Base-by-base conservation (phyloP, 2,113 vertebrate species). In the Cyanistes caeruleus region DNA sequence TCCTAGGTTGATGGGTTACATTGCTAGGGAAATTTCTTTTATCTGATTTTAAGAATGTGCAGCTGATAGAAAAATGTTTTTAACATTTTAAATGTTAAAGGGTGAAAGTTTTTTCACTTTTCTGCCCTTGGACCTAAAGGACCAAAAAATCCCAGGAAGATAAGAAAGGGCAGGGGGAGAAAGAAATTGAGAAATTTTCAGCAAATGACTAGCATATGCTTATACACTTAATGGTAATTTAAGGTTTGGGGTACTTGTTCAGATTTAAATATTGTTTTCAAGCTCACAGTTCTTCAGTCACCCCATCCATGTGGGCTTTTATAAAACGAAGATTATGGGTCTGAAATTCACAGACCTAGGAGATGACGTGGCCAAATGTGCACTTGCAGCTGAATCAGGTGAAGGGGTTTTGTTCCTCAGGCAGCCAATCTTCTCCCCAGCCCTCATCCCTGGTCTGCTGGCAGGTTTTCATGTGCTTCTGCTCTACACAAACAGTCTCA, bases 81-180 rank as follows among this genome's bases (percentile, higher is more conserved):
- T 11, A 46, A 39, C 39, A 39, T 39, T 39, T 39, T 39, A 39
- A 39, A 39, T 39, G 39, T 39, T 39, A 39, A 39, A 39, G 13
- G 1, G 33, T 35, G 23, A 65, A 44, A 4, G 0, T 20, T 11
- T 84, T 63, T 52, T 77, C 20, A n/a, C 2, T 77, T 46, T 75
- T 55, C 15, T 65, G 30, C 11, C 8, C 12, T 7, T 63, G 7
- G 9, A 64, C 8, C 0, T 13, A 49, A 10, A 30, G 25, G 25
- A 48, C 52, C 4, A 10, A 30, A 53, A 48, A 44, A 10, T 1
- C 2, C 12, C 13, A 43, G 6, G 2, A 5, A 35, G 11, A 24
- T 13, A 27, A 39, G 60, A 65, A 70, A 58, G 2, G 13, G 4
- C 3, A 7, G 2, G 4, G 0, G 2, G 2, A 31, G 49, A 58